These are phyloP conservation scores for Ploceus nigricollis DNA, from an alignment of 2,113 vertebrate species.

Conservation along the genomic window DNA sequence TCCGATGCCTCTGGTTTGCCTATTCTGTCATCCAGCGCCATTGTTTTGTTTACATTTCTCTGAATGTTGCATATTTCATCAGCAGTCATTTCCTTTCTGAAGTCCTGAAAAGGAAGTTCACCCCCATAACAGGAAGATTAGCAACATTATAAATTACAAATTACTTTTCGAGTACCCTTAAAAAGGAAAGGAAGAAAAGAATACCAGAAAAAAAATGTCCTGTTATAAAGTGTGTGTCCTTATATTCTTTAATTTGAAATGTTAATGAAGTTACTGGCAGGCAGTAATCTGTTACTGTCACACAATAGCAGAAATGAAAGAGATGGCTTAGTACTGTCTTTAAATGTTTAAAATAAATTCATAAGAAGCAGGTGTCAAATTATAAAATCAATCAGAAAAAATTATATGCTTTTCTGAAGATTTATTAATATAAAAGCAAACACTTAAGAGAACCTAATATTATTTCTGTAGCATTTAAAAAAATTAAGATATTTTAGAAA, in stretches of 20 bases:
- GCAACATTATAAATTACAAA: neutral
- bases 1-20: neutral
- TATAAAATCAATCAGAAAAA: slow-evolving; percentile 16
- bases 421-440: slow-evolving; percentile 46
- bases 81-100: neutral
- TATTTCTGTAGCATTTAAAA: neutral
- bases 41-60: neutral
- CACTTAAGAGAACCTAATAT: neutral
- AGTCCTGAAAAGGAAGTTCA: neutral
- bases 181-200: neutral
- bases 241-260: neutral
- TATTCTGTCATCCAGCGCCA: neutral
- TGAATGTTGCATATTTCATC: neutral
- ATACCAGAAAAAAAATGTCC: neutral
- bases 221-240: neutral
- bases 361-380: slow-evolving; percentile 18
- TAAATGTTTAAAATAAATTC: neutral
- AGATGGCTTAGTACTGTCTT: neutral
- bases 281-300: neutral
- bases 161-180: neutral
- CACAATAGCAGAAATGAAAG: neutral
- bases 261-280: neutral
- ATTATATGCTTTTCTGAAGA: neutral
- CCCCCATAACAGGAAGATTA: neutral
- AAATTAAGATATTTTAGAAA: slow-evolving; percentile 21